Evolutionary conservation across 2,888 invertebrate species (phyloP).

Genomic region (Drosophila paucipuncta): DNA sequence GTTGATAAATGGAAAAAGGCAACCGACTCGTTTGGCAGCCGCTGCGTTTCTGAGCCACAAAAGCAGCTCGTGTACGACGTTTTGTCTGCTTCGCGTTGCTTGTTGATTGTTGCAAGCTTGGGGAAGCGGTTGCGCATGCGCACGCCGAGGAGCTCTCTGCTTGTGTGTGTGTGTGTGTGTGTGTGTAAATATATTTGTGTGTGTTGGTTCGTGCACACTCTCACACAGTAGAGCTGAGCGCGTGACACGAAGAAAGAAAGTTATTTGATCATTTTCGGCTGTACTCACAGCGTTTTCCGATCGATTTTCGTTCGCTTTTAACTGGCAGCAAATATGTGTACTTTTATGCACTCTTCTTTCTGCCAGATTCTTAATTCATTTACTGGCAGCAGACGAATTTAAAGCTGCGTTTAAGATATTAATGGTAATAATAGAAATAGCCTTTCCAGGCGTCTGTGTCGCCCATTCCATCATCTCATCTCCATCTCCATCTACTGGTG

Average conservation of each 20-base stretch:
- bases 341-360: neutral
- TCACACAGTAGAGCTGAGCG: slow-evolving; percentile 20
- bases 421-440: neutral
- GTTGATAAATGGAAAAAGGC: slow-evolving; percentile 48
- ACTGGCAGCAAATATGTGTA: neutral
- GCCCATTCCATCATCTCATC: neutral
- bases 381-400: neutral
- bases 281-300: neutral
- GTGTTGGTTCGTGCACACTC: neutral
- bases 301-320: neutral
- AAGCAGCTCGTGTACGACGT: slow-evolving; percentile 64
- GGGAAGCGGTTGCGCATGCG: slow-evolving; percentile 63
- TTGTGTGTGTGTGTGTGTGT: neutral
- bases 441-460: neutral
- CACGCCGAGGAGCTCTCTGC: slow-evolving; percentile 22
- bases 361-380: neutral
- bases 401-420: neutral
- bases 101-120: slow-evolving; percentile 57
- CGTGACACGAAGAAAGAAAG: slow-evolving; percentile 43
- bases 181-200: neutral
- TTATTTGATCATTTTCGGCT: neutral
- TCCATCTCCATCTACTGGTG: neutral
- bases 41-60: slow-evolving; percentile 78
- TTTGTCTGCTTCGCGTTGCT: slow-evolving; percentile 57
- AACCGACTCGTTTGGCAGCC: slow-evolving; percentile 79